Base-by-base conservation (phyloP, 2,888 invertebrate genomes). In the Entomobrya proxima region DNA sequence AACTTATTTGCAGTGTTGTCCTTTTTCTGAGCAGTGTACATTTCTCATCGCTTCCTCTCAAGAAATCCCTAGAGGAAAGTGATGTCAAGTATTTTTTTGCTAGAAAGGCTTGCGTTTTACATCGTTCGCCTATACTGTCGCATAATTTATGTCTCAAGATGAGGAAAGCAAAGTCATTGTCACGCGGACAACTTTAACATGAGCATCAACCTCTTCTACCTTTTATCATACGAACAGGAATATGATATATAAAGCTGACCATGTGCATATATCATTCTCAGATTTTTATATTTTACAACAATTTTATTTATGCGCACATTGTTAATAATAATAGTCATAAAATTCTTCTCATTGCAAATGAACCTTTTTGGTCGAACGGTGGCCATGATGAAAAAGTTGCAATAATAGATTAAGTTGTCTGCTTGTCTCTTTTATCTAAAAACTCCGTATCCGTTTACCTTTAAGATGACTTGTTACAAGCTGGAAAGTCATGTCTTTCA, bases 401-500 rank as follows among this genome's bases (percentile, higher is more conserved):
- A 76, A 77, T 77, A 27, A 69, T 77, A 72, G 69, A 84, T 78
- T 58, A 78, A 84, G 37, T 72, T 78, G 78, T 77, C 76, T 69
- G 35, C 27, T 69, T 69, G 37, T 67, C 21, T 64, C 15, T 79
- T 50, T 30, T 61, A 50, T 27, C 58, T 74, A 64, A 61, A 37
- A 5, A 35, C 55, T n/a, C 15, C 32, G 30, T 30, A 64, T 72
- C 67, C 18, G 52, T 76, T 83, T 72, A 24, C 72, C 44, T 35
- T 77, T 84, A 52, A 61, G 18, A 83, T 44, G 67, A 83, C 77
- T 83, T 76, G 11, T 44, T 69, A 77, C 69, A 83, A 83, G 55
- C 69, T 83, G 77, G 69, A 83, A 83, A 83, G 77, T 78, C 78
- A 78, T 78, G 84, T 84, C 69, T 44, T 58, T 84, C 84, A 47